Percentiles rank a stretch among this genome's conserved stretches.
phyloP scores from a whole-genome alignment of 2,797 vertebrate species.

The Echeneis naucrates region DNA sequence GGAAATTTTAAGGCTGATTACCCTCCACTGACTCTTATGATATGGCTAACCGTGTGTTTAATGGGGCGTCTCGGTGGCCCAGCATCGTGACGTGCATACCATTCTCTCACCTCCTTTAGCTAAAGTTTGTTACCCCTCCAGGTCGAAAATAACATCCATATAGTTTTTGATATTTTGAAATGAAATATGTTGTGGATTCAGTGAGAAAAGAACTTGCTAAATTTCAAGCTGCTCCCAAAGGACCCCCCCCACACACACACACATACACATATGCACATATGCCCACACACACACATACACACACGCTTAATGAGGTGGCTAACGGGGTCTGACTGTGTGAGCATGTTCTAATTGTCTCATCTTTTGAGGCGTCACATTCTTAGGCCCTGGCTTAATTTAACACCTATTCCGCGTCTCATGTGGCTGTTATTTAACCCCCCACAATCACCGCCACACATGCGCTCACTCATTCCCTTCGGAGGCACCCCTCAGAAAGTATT shows the following conservation, averaged over 20 bases:
- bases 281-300: slow-evolving; percentile 21
- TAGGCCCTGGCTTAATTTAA: slow-evolving; percentile 60
- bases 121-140: not conserved
- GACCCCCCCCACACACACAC: too few relatives aligned
- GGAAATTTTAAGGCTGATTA: slow-evolving; percentile 44
- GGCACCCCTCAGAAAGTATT: slow-evolving; percentile 17
- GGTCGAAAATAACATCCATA: not conserved
- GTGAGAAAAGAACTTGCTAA: not conserved
- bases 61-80: slow-evolving; percentile 48
- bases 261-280: not conserved
- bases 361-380: slow-evolving; percentile 63
- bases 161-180: not conserved
- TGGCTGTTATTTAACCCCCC: slow-evolving; percentile 52
- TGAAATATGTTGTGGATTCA: not conserved
- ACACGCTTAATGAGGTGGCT: slow-evolving; percentile 46
- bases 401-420: slow-evolving; percentile 38
- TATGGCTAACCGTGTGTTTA: slow-evolving; percentile 39
- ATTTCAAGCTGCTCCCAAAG: slow-evolving; percentile 10
- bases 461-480: too few relatives aligned
- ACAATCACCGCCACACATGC: not conserved
- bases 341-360: slow-evolving; percentile 64
- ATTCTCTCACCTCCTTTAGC: slow-evolving; percentile 4
- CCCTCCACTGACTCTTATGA: slow-evolving; percentile 38
- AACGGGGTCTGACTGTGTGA: slow-evolving; percentile 52
- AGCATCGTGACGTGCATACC: not conserved